These are phyloP conservation scores for Drosophila pseudotakahashii DNA, from an alignment of 2,888 invertebrate genomes.

Conservation along the genomic window DNA sequence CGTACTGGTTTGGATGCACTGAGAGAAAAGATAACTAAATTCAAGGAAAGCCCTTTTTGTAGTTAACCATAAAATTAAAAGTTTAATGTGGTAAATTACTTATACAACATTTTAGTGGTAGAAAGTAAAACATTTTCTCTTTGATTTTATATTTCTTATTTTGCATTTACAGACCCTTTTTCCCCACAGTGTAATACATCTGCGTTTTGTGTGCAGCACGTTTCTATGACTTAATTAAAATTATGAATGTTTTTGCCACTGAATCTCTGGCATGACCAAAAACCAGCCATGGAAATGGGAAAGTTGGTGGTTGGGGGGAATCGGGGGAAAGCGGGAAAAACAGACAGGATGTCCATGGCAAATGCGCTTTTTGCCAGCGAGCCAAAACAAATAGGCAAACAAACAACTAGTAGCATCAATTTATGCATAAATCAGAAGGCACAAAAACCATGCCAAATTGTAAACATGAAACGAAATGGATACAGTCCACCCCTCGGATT, in stretches of 20 bases:
- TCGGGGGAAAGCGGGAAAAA: slow-evolving; percentile 7
- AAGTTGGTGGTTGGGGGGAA: background rate
- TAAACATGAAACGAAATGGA: slow-evolving; percentile 48
- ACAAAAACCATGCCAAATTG: slow-evolving; percentile 61
- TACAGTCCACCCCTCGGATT: slow-evolving; percentile 13
- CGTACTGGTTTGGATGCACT: slow-evolving; percentile 14
- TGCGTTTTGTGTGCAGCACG: slow-evolving; percentile 37
- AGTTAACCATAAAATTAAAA: no score
- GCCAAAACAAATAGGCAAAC: slow-evolving; percentile 40
- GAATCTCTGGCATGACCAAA: slow-evolving; percentile 29
- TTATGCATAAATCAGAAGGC: slow-evolving; percentile 67
- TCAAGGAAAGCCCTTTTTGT: no score
- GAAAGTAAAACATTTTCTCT: no score
- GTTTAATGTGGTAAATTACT: no score
- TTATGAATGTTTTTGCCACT: slow-evolving; percentile 59
- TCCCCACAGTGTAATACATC: slow-evolving; percentile 7
- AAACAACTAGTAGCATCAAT: slow-evolving; percentile 64
- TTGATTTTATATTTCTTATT: no score
- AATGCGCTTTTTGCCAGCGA: slow-evolving; percentile 56
- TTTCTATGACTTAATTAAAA: slow-evolving; percentile 70
- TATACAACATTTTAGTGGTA: no score
- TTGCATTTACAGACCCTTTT: background rate
- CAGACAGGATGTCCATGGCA: slow-evolving; percentile 52
- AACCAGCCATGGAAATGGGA: slow-evolving; percentile 12
- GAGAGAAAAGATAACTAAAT: background rate